Percentiles rank a stretch among this genome's conserved stretches.
phyloP scores from a whole-genome alignment of 2,888 invertebrate species.

The Dasypolia templi region DNA sequence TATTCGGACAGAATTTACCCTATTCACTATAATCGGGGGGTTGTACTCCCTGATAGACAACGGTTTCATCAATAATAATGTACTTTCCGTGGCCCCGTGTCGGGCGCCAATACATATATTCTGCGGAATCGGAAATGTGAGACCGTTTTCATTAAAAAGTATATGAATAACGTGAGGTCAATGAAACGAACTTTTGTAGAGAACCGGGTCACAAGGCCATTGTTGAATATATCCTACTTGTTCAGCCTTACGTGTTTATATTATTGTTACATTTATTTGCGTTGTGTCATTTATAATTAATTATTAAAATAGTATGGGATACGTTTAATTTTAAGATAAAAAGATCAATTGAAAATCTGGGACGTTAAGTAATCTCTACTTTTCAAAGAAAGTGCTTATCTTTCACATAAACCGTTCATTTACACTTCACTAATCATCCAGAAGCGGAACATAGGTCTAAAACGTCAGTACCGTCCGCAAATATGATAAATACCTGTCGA shows the following conservation, averaged over 20 bases:
- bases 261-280: constrained; percentile 17
- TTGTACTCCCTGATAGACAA: constrained; percentile 2
- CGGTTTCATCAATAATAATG: constrained; percentile 27
- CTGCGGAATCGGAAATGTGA: constrained; percentile 32
- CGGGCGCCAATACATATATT: constrained; percentile 70
- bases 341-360: neutral
- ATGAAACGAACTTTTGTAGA: constrained; percentile 51
- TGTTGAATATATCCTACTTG: constrained; percentile 40
- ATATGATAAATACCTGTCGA: constrained; percentile 37
- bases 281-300: constrained; percentile 2
- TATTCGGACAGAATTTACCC: constrained; percentile 8
- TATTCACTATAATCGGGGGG: neutral
- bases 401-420: neutral
- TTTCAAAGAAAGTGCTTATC: constrained; percentile 15
- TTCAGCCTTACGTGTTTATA: constrained; percentile 43
- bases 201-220: constrained; percentile 64
- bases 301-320: neutral
- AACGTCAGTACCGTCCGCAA: constrained; percentile 12
- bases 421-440: neutral
- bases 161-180: constrained; percentile 53
- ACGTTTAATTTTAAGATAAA: neutral
- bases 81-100: constrained; percentile 58
- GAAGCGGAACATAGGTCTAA: neutral
- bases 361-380: constrained; percentile 10
- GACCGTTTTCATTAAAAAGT: constrained; percentile 39